phyloP scores from a whole-genome alignment of 2,888 invertebrate genomes.

The Rhagonycha fulva region DNA sequence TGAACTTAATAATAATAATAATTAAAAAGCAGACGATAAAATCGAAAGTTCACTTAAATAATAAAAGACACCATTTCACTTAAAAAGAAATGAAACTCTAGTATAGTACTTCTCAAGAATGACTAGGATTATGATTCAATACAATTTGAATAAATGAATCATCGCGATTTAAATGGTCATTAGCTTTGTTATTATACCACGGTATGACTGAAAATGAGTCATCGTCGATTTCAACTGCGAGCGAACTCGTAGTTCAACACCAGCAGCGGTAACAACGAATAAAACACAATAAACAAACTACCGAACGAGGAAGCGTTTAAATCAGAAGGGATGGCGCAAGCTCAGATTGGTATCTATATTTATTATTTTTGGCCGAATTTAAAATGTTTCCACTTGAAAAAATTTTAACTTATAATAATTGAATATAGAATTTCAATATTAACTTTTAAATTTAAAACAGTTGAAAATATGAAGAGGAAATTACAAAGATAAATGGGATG shows the following conservation, averaged over 20 bases:
- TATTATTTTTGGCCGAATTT: background rate
- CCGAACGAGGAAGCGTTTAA: slow-evolving; percentile 1
- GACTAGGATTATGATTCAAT: background rate
- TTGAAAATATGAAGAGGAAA: background rate
- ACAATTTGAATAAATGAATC: slow-evolving; percentile 1
- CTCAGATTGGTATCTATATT: background rate
- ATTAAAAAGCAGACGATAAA: background rate
- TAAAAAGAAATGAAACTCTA: background rate
- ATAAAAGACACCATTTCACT: background rate
- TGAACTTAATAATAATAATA: background rate
- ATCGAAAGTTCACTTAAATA: background rate
- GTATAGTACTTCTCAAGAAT: background rate
- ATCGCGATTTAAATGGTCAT: background rate
- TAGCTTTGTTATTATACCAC: background rate
- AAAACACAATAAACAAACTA: slow-evolving; percentile 28
- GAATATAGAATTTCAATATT: background rate
- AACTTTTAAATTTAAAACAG: background rate
- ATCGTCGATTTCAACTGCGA: background rate
- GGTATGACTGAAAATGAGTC: background rate
- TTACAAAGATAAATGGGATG: background rate
- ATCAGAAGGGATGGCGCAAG: background rate
- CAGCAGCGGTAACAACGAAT: slow-evolving; percentile 16
- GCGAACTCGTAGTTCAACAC: background rate
- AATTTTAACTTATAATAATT: background rate
- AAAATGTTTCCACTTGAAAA: background rate